Evolutionary conservation across 2,888 invertebrate species (phyloP).

Genomic region (Drosophila limbata): DNA sequence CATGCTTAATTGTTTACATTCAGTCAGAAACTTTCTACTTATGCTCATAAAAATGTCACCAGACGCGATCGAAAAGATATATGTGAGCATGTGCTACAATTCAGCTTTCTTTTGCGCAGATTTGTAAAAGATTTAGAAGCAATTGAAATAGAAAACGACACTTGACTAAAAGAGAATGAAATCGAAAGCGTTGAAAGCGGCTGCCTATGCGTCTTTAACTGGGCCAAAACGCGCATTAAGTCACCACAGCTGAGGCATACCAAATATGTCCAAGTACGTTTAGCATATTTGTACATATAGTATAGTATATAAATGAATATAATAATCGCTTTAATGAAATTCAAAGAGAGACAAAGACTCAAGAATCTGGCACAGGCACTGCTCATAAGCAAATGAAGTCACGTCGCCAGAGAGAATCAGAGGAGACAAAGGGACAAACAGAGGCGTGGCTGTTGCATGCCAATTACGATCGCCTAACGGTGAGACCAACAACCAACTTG

Average conservation of each 20-base stretch:
- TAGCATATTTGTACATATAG: slow-evolving; percentile 1
- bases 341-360: slow-evolving; percentile 49
- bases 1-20: slow-evolving; percentile 67
- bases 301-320: slow-evolving; percentile 14
- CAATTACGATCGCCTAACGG: slow-evolving; percentile 73
- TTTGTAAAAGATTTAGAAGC: slow-evolving; percentile 75
- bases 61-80: slow-evolving; percentile 69
- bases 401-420: slow-evolving; percentile 40
- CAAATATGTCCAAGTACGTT: slow-evolving; percentile 67
- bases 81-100: slow-evolving; percentile 61
- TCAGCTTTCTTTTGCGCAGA: slow-evolving; percentile 70
- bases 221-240: slow-evolving; percentile 76
- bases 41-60: slow-evolving; percentile 69
- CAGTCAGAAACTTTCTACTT: slow-evolving; percentile 71
- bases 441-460: slow-evolving; percentile 65
- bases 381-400: slow-evolving; percentile 61
- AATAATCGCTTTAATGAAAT: slow-evolving; percentile 61
- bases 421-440: too few species aligned
- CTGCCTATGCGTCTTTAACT: slow-evolving; percentile 57
- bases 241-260: slow-evolving; percentile 67
- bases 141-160: slow-evolving; percentile 76
- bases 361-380: slow-evolving; percentile 68
- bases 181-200: slow-evolving; percentile 75
- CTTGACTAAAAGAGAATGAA: slow-evolving; percentile 66
- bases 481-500: slow-evolving; percentile 12